A percentile compares a stretch with the other conserved stretches of the same genome.
phyloP scores from a whole-genome alignment of 2,888 invertebrate species.

The Iphiclides podalirius region DNA sequence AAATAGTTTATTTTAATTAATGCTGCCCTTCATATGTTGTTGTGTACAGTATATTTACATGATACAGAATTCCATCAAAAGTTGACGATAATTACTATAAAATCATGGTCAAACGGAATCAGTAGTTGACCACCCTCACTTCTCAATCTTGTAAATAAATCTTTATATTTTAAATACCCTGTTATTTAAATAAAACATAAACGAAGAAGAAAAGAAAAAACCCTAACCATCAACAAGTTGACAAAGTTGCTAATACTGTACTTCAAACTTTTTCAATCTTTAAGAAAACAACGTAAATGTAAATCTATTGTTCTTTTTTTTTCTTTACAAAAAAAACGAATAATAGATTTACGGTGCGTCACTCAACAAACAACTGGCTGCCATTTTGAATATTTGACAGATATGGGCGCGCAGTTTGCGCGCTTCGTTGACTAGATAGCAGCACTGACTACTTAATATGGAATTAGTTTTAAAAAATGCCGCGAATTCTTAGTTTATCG shows the following conservation, averaged over 20 bases:
- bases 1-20: too few species aligned
- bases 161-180: conserved; percentile 26
- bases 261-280: conserved; percentile 20
- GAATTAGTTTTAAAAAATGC: neutral
- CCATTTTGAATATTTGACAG: conserved; percentile 10
- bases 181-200: conserved; percentile 23
- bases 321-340: too few species aligned
- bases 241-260: conserved; percentile 29
- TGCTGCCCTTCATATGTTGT: too few species aligned
- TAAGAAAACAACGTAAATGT: neutral
- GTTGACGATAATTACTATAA: conserved; percentile 30
- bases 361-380: conserved; percentile 12
- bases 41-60: too few species aligned
- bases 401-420: neutral
- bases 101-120: conserved; percentile 30
- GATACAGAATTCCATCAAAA: conserved; percentile 16
- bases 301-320: too few species aligned
- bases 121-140: conserved; percentile 29
- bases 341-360: neutral
- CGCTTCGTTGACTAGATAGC: too few species aligned
- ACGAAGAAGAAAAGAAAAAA: conserved; percentile 25
- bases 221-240: conserved; percentile 30
- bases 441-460: neutral
- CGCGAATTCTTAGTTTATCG: neutral
- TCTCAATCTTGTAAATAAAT: conserved; percentile 20